Base-by-base conservation (phyloP, 2,888 invertebrate species). In the Hoplodrina ambigua region DNA sequence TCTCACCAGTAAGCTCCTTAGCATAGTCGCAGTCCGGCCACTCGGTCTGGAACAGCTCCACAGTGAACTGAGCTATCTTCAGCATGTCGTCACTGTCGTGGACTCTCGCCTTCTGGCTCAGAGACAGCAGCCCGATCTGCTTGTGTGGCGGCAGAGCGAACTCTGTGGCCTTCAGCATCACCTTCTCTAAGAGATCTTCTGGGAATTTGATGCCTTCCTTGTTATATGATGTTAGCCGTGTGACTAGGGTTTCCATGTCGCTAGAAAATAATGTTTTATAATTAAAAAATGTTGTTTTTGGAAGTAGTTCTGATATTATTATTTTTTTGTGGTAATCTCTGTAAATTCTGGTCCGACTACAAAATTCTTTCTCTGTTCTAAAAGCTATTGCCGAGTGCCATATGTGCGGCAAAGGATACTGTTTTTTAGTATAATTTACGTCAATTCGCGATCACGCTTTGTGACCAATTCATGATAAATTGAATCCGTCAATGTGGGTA, bases 201-300 rank as follows among this genome's bases (percentile, higher is more conserved):
- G 92, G 80, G 67, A 94, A 84, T 56, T 87, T 85, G 20, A 89
- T 83, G 19, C 94, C 93, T 11, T 93, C 94, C 63, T 91, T 91
- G 87, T 92, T 89, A 88, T 91, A 93, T 30, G 90, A 87, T 0
- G 84, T 85, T 11, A 95, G 74, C 0, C 92, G 91, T 4, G 68
- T 59, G 44, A 92, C 89, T 10, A 94, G 65, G 0, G 75, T 85
- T 58, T 92, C 81, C 53, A 93, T 86, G 57, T 90, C 88, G 0
- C 95, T 95, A 87, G 0, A 77, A 83, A 46, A 17, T 5, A 17
- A 8, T 37, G 8, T 37, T 33, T 33, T 33, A 6, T 33, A 33
- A 33, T 0, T 33, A 25, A 25, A 25, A 25, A 25, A 25, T 25
- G 25, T 25, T 25, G 25, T 25, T 25, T 25, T 25, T 25, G 1